Base-by-base conservation (phyloP, 1,140 invertebrate species). In the Lordiphosa mommai region DNA sequence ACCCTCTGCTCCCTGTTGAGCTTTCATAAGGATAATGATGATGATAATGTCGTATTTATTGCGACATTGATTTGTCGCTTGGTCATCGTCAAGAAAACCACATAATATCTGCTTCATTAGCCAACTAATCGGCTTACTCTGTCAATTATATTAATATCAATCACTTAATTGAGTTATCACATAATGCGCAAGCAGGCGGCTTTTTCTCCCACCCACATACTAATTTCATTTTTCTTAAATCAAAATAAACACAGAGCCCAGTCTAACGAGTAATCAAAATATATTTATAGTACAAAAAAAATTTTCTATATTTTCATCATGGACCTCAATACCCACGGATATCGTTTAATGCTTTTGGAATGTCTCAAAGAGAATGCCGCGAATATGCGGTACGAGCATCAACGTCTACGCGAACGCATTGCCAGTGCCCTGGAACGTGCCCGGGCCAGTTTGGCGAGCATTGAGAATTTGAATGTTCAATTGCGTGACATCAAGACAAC, bases 61-160 rank as follows among this genome's bases (percentile, higher is more conserved):
- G 65, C 27, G 41, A 55, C 59, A 64, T 60, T 67, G 67, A 66
- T 72, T 72, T 72, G 61, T 48, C 27, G 50, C 43, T 47, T 29
- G 33, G 8, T n/a, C 14, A 30, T n/a, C 8, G 10, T 20, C 17
- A 17, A 17, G 33, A 17, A 34, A 40, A 30, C 29, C 32, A 16
- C 40, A 60, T 67, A 36, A 68, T 59, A 41, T 67, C 23, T 29
- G 59, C 51, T 60, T 60, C 38, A 60, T 67, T 49, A 57, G 48
- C 36, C 33, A 50, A 12, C 49, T 82, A 82, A 80, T 74, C 66
- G 57, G 71, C 70, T 82, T 80, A 80, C 29, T 44, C 20, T 10
- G 48, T 52, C 63, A 74, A 80, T 71, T 59, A 61, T 52, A 57
- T 56, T 70, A 72, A 33, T 50, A 72, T 60, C 61, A 74, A 71